Base-by-base conservation (phyloP, 1,140 invertebrate genomes). In the Adelges cooleyi region DNA sequence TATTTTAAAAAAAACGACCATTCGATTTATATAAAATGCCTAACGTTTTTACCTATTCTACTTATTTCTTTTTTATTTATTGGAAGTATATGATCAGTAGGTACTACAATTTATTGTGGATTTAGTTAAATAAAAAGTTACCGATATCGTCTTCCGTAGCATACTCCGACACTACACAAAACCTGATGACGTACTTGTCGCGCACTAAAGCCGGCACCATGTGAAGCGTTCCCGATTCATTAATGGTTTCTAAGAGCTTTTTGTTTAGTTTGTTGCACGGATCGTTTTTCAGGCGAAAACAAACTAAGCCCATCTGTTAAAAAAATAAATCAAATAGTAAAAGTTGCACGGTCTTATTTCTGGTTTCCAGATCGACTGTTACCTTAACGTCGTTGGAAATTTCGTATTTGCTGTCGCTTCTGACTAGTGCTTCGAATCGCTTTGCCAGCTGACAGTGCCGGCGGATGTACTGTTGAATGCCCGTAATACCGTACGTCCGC, bases 351-450 rank as follows among this genome's bases (percentile, higher is more conserved):
- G 18, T 18, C 9, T 18, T 20, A 22, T 15, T 51, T 20, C 50
- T 8, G 23, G 17, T 25, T 15, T 6, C 17, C 6, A 20, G 8
- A 6, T 17, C 22, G 42, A 5, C n/a, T 25, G 11, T 80, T 80
- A 96, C 94, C 84, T 92, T 90, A 42, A 98, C 95, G 75, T 96
- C 83, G 72, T 96, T 97, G 72, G 90, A 87, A 25, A 99, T 82
- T 79, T 98, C 91, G 77, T 99, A 99, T 70, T 92, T 81, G 44
- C 81, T 78, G 77, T 99, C 95, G 67, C 83, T 84, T 66, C 80
- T 79, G 1, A 99, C 88, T 17, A 90, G 79, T 33, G 77, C 75
- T 76, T 97, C 94, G 73, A 99, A 98, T 69, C 84, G 80, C 77
- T 98, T 98, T 2, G 96, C 96, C 62, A 99, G 78, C 69, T 86